Percentiles rank a stretch among this genome's conserved stretches.
These are phyloP conservation scores for Gopherus evgoodei DNA, from an alignment of 2,113 vertebrate species.

Conservation along the genomic window DNA sequence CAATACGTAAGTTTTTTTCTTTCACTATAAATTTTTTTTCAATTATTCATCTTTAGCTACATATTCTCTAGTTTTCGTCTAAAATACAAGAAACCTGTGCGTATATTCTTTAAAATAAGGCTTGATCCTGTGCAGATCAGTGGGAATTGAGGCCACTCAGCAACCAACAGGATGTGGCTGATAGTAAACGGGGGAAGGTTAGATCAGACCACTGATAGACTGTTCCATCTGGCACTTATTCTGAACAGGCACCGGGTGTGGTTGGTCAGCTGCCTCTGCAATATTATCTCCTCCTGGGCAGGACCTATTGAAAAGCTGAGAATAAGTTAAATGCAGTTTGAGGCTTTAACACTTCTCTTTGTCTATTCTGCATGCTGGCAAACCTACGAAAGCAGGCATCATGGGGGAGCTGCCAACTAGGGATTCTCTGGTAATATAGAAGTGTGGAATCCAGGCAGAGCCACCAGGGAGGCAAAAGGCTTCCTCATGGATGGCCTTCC, in stretches of 20 bases:
- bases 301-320: neutral
- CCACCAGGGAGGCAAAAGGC: rapidly evolving
- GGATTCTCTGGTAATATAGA: neutral
- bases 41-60: neutral
- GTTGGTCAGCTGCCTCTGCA: neutral
- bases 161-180: neutral
- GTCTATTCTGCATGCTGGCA: neutral
- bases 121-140: neutral
- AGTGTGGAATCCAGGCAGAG: neutral
- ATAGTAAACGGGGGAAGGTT: neutral
- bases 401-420: neutral
- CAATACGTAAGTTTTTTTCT: slow-evolving; percentile 88
- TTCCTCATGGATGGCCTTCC: neutral
- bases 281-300: neutral
- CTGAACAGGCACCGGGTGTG: neutral
- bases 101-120: neutral
- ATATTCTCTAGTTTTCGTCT: neutral
- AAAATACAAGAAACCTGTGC: neutral
- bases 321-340: neutral
- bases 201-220: neutral
- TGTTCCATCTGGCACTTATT: neutral
- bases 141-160: neutral
- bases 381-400: neutral
- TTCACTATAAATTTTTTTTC: neutral
- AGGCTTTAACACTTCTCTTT: neutral